Evolutionary conservation across 2,888 invertebrate species (phyloP).

Genomic region (Drosophila anomelani): DNA sequence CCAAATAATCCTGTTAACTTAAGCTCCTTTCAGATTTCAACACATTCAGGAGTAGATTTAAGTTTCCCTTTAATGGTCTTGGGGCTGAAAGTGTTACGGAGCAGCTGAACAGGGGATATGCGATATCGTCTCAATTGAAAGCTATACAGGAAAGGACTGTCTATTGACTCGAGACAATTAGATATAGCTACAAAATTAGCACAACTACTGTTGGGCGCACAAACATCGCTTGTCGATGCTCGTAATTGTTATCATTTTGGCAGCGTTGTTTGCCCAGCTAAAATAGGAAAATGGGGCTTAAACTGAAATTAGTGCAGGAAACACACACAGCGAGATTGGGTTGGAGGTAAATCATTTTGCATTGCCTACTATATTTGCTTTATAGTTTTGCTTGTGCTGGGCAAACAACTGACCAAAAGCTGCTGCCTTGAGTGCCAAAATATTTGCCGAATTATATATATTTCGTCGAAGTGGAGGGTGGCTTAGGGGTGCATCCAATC

Average conservation of each 20-base stretch:
- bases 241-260: conserved; percentile 59
- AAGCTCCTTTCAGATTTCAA: background rate
- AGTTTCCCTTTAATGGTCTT: background rate
- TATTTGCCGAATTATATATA: conserved; percentile 57
- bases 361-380: conserved; percentile 47
- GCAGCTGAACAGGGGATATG: background rate
- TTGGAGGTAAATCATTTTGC: conserved; percentile 39
- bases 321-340: conserved; percentile 8
- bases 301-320: conserved; percentile 43
- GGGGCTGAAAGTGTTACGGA: conserved; percentile 4
- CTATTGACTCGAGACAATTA: conserved; percentile 43
- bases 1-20: background rate
- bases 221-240: background rate
- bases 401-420: conserved; percentile 51
- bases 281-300: conserved; percentile 58
- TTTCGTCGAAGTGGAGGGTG: conserved; percentile 3
- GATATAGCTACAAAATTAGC: conserved; percentile 51
- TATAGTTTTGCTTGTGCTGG: conserved; percentile 54
- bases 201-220: conserved; percentile 42
- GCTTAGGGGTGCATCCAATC: conserved; percentile 25
- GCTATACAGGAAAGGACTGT: conserved; percentile 24
- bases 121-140: conserved; percentile 12
- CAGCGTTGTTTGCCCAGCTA: conserved; percentile 57
- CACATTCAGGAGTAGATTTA: background rate
- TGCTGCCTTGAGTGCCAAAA: conserved; percentile 67